Percentiles rank a stretch among this genome's conserved stretches.
Evolutionary conservation across 2,113 vertebrate genomes (phyloP).

Genomic region (Ceyx margarethae): DNA sequence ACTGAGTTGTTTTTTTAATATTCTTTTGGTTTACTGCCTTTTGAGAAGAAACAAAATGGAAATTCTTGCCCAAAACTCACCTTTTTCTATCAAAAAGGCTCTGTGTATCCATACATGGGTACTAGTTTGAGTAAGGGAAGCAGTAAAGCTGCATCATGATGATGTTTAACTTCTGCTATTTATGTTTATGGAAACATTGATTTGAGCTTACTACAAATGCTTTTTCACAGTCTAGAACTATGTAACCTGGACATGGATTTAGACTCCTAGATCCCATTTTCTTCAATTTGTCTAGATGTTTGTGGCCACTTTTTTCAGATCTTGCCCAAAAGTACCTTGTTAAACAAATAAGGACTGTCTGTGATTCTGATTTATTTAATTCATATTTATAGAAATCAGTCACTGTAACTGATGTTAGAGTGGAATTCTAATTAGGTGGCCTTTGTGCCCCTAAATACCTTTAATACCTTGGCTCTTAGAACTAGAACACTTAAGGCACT

Average conservation of each 20-base stretch:
- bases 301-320: not conserved
- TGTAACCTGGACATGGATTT: not conserved
- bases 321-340: not conserved
- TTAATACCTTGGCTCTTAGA: not conserved
- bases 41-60: not conserved
- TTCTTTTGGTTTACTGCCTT: not conserved
- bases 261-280: not conserved
- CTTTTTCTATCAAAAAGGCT: not conserved
- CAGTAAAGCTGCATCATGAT: not conserved
- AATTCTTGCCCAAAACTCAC: not conserved
- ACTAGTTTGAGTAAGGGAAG: not conserved
- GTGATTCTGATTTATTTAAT: fast-evolving
- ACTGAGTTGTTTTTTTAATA: not conserved
- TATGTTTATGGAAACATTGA: not conserved
- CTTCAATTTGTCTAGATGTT: not conserved
- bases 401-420: not conserved
- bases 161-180: not conserved
- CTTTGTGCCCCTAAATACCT: not conserved
- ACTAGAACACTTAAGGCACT: not conserved
- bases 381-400: not conserved
- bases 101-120: not conserved
- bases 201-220: not conserved
- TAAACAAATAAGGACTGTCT: not conserved
- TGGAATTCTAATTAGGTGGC: not conserved
- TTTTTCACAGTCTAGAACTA: not conserved